Conservation (phyloP, 1,140 invertebrate genomes). For the Ceratina calcarata region DNA sequence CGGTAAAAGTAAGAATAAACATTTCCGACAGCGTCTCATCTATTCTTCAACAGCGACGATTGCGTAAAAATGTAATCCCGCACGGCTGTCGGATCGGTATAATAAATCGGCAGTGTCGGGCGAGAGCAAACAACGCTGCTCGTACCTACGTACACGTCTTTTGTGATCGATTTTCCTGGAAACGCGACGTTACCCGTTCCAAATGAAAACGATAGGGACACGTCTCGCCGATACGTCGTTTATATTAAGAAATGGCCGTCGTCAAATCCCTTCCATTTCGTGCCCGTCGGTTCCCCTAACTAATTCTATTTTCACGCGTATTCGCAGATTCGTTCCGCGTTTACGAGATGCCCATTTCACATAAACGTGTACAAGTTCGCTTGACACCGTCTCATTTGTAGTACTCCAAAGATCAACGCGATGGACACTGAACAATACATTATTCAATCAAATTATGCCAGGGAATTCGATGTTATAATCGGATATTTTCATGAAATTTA, state of each 20-base stretch:
- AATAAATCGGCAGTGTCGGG: not conserved
- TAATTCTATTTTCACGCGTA: constrained; percentile 10
- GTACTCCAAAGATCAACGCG: not conserved
- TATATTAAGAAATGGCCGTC: constrained; percentile 3
- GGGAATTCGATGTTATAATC: no score
- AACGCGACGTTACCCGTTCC: not conserved
- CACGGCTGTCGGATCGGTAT: not conserved
- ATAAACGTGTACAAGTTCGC: no score
- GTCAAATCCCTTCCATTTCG: not conserved
- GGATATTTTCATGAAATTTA: no score
- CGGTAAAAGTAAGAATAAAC: not conserved
- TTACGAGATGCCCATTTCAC: not conserved
- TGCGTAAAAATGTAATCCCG: constrained; percentile 10
- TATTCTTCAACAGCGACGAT: not conserved
- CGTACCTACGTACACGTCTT: not conserved
- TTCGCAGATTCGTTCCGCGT: not conserved
- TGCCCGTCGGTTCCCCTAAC: not conserved
- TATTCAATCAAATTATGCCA: no score
- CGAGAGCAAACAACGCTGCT: not conserved
- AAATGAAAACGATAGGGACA: not conserved
- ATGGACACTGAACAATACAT: no score
- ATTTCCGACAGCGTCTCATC: not conserved
- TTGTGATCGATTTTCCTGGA: not conserved
- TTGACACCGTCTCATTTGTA: no score
- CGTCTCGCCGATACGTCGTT: constrained; percentile 1